Evolutionary conservation across 2,888 invertebrate species (phyloP).

Genomic region (Cyclophora albipunctata): DNA sequence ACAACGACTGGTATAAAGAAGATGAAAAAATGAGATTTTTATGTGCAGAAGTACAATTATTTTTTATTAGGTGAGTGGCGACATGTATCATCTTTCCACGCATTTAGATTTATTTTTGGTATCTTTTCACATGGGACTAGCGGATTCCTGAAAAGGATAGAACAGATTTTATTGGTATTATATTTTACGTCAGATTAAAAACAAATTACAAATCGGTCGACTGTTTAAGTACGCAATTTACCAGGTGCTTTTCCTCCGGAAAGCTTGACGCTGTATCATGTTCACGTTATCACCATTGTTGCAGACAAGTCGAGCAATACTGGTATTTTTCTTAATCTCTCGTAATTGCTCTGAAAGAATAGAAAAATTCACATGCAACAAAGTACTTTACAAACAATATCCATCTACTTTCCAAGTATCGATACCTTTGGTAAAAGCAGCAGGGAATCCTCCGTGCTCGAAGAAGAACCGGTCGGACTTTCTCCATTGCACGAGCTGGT

Average conservation of each 20-base stretch:
- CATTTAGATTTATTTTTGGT: not conserved
- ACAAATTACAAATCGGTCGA: not conserved
- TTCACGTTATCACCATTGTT: conserved; percentile 80
- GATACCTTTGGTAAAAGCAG: conserved; percentile 17
- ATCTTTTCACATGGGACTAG: not conserved
- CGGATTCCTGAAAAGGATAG: not conserved
- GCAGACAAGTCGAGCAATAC: conserved; percentile 81
- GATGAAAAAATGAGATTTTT: not conserved
- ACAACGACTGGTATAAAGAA: not conserved
- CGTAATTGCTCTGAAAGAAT: conserved; percentile 24
- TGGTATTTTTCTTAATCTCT: conserved; percentile 78
- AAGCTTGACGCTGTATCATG: conserved; percentile 50
- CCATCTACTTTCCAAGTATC: too few relatives aligned
- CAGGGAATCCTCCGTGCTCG: conserved; percentile 30
- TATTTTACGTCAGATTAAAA: not conserved
- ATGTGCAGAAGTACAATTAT: not conserved
- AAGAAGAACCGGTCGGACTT: conserved; percentile 33
- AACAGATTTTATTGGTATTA: not conserved
- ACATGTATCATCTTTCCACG: not conserved
- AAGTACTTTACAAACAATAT: too few relatives aligned
- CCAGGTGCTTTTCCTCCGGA: conserved; percentile 20
- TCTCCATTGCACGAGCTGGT: conserved; percentile 30
- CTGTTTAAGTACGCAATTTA: conserved; percentile 5
- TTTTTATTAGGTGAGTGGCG: not conserved
- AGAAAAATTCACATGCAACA: not conserved